Base-by-base conservation (phyloP, 2,797 vertebrate genomes). In the Manis pentadactyla region DNA sequence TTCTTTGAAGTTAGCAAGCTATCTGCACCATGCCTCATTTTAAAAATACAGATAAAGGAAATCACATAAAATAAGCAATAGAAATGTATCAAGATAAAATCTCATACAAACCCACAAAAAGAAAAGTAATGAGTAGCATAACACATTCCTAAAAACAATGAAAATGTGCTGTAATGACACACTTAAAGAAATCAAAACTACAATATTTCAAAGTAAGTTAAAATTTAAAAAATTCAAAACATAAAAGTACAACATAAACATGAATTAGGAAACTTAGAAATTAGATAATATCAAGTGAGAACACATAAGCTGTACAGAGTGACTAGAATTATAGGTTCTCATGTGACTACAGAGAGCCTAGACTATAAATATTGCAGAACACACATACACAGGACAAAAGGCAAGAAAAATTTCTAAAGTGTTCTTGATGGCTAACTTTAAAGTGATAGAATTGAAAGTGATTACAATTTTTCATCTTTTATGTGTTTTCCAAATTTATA, bases 1-100 rank as follows among this genome's bases (percentile, higher is more conserved):
- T 37, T 71, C 66, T 84, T 88, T 86, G 68, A 95, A 37, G 5
- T 51, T 57, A 42, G 42, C 34, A 95, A 88, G 59, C 17, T 93
- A 27, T 85, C 53, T 57, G 14, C 14, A 75, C 27, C 18, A 75
- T 85, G 7, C 6, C 27, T 63, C 42, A 21, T 68, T 85, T 19
- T 42, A 75, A 89, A 93, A 82, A n/a, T 69, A 78, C 19, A 79
- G 55, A 42, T 34, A 49, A 59, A 46, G 8, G 73, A 78, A 88
- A 81, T 75, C 46, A 75, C 29, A 78, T 57, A 42, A 79, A 66
- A 63, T 87, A 79, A 34, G 29, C 1, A 83, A 73, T 34, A 66
- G n/a, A 73, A 78, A 59, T 34, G 4, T 68, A 57, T 17, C 31
- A 92, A 75, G 27, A 18, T 82, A 68, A 95, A 75, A 37, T 63